phyloP scores from a whole-genome alignment of 2,888 invertebrate species.

The Galerucella calmariensis region DNA sequence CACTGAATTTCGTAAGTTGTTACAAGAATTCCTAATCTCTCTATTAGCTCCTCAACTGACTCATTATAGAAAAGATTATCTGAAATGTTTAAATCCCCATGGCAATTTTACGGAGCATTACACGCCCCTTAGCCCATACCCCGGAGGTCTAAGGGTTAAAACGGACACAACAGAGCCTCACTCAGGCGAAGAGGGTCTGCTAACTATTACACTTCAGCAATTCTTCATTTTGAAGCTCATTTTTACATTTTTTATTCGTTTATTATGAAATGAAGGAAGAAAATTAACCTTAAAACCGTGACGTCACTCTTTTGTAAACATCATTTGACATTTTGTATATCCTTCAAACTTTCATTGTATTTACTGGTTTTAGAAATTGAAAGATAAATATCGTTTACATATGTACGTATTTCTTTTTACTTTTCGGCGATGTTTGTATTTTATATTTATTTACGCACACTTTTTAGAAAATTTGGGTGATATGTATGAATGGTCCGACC shows the following conservation, averaged over 20 bases:
- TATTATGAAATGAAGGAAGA: too few relatives aligned
- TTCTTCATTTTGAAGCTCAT: too few relatives aligned
- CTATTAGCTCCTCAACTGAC: constrained; percentile 33
- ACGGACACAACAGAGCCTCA: constrained; percentile 10
- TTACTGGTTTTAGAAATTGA: too few relatives aligned
- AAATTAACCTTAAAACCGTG: too few relatives aligned
- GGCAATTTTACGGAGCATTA: constrained; percentile 42
- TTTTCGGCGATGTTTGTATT: too few relatives aligned
- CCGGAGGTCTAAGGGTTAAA: constrained; percentile 33
- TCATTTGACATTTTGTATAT: too few relatives aligned
- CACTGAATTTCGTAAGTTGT: constrained; percentile 6
- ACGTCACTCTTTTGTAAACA: too few relatives aligned
- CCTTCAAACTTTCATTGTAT: too few relatives aligned
- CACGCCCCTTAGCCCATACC: constrained; percentile 38
- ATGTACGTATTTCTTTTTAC: too few relatives aligned
- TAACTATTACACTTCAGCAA: too few relatives aligned
- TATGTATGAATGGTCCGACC: background rate
- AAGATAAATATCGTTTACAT: too few relatives aligned
- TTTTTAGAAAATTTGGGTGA: background rate
- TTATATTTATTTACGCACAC: background rate
- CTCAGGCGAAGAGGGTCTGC: background rate
- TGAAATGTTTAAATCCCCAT: constrained; percentile 29
- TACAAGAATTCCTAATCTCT: constrained; percentile 36
- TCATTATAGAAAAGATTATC: constrained; percentile 34
- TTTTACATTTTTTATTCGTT: too few relatives aligned